Conservation (phyloP, 1,140 invertebrate genomes). For the Acromyrmex heyeri region DNA sequence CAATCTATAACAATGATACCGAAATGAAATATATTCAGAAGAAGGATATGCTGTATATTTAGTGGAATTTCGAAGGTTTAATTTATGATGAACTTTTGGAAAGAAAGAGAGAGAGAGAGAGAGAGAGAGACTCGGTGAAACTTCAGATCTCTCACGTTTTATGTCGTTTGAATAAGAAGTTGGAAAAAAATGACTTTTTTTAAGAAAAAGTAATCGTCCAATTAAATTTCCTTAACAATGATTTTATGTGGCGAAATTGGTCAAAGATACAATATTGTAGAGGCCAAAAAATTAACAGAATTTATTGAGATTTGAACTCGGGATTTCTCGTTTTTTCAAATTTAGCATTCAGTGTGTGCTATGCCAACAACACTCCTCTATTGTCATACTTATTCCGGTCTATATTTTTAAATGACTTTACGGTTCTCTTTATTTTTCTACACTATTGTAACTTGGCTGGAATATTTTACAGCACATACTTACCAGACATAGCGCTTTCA, state of each 20-base stretch:
- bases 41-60: not conserved
- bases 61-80: too few species aligned
- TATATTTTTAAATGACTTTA: too few species aligned
- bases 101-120: too few species aligned
- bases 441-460: not conserved
- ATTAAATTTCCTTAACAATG: not conserved
- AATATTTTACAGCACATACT: not conserved
- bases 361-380: too few species aligned
- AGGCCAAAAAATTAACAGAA: too few species aligned
- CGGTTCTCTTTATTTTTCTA: too few species aligned
- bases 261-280: not conserved
- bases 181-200: not conserved
- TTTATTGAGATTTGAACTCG: too few species aligned
- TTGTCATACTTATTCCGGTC: too few species aligned
- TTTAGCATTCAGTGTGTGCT: too few species aligned
- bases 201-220: not conserved
- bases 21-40: not conserved
- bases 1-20: not conserved
- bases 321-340: too few species aligned
- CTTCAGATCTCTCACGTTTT: not conserved
- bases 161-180: not conserved
- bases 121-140: too few species aligned
- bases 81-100: not conserved
- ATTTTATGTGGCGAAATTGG: not conserved
- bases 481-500: too few species aligned